Base-by-base conservation (phyloP, 2,888 invertebrate genomes). In the Alviniconcha strummeri region DNA sequence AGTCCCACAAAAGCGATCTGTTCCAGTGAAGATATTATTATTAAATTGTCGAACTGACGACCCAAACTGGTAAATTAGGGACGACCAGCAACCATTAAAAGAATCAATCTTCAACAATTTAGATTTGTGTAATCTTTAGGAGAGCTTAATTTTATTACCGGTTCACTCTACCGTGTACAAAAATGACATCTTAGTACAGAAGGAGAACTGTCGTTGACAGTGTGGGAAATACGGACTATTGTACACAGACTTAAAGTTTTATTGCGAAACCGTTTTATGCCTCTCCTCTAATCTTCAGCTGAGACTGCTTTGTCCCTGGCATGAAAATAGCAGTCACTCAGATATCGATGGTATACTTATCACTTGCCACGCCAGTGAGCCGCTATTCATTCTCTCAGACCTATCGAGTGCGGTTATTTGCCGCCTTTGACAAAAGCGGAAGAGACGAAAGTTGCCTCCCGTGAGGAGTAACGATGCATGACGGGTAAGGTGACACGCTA, bases 391-490 rank as follows among this genome's bases (percentile, higher is more conserved):
- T 64, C 15, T 64, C 15, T 9, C 64, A 9, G 15, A 15, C 64
- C 9, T 64, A 64, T 64, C 64, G 15, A 15, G 64, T 13, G 64
- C 64, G 64, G 15, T 4, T 13, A 64, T 64, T 64, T 15, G 64
- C 15, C 11, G 15, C 64, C 9, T 13, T 64, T 13, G 64, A 64
- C 64, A 64, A 64, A 64, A 64, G 64, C 64, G 64, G 64, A 64
- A 64, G 76, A 77, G 36, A 56, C 19, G 57, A 77, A 77, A 77
- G 56, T 77, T 77, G 55, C 76, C 76, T 77, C 76, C 76, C 76
- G 76, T 77, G 76, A 77, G 76, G 57, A 77, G 76, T 77, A 77
- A 77, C 57, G 57, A 55, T 7, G 76, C 76, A 17, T 77, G 76
- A 57, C 76, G 57, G 57, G 57, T 77, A 77, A 57, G 76, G 56